A percentile compares a stretch with the other conserved stretches of the same genome.
Conservation (phyloP, 35 echinoderm and acorn worm genomes). For the Lytechinus pictus region DNA sequence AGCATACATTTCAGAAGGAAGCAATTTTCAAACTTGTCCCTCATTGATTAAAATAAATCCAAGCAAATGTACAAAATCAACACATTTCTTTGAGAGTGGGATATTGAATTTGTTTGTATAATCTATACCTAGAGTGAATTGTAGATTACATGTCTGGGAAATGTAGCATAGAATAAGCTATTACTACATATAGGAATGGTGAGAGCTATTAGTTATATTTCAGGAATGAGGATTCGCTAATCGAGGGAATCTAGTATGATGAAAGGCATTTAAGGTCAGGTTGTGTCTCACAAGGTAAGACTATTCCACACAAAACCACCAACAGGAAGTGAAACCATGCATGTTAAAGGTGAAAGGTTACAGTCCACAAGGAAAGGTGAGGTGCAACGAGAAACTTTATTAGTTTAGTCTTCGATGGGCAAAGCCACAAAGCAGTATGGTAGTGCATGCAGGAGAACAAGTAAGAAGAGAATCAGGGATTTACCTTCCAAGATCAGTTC, state of each 20-base stretch:
- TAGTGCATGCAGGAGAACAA: slow-evolving; percentile 68
- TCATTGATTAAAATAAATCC: background rate
- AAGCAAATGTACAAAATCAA: too few species aligned
- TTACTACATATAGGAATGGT: background rate
- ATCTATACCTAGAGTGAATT: background rate
- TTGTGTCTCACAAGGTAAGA: slow-evolving; percentile 40
- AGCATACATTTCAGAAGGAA: background rate
- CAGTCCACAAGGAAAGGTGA: background rate
- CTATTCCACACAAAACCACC: slow-evolving; percentile 24
- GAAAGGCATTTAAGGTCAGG: slow-evolving; percentile 22
- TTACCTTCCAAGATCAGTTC: slow-evolving; percentile 97
- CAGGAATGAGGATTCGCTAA: background rate
- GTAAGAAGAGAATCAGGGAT: slow-evolving; percentile 52
- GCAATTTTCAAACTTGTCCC: background rate
- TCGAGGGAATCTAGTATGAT: background rate
- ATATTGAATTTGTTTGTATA: background rate
- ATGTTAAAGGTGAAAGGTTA: slow-evolving; percentile 40
- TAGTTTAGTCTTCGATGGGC: slow-evolving; percentile 47
- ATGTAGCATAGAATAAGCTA: background rate
- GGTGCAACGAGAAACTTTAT: background rate
- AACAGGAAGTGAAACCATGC: slow-evolving; percentile 28
- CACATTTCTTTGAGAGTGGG: background rate
- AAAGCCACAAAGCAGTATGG: slow-evolving; percentile 55
- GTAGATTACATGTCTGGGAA: background rate
- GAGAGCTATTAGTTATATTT: background rate